Base-by-base conservation (phyloP, 2,797 vertebrate genomes). In the Liparis tanakae region DNA sequence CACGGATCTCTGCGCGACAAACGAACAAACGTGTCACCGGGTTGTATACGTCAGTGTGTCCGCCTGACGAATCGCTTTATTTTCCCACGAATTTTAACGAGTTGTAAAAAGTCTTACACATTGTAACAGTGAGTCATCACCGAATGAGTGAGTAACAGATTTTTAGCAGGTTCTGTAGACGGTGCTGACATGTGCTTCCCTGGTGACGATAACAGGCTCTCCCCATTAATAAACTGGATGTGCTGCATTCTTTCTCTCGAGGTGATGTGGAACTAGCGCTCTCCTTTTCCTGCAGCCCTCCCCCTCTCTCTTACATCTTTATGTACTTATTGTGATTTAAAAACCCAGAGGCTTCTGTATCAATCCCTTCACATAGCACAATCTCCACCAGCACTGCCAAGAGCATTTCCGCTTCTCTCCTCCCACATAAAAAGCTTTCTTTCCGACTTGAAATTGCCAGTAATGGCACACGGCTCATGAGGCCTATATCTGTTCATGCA, bases 1-100 rank as follows among this genome's bases (percentile, higher is more conserved):
- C 96, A 8, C 96, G 96, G 81, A 98, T 98, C 92, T 98, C 97
- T 98, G 92, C 15, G 65, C 22, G 58, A 66, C 34, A 85, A 78
- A 87, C 22, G 66, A 37, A 87, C n/a, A n/a, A n/a, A n/a, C n/a
- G n/a, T n/a, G n/a, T n/a, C n/a, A n/a, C n/a, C n/a, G n/a, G n/a
- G n/a, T n/a, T n/a, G n/a, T n/a, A n/a, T n/a, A n/a, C n/a, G 36
- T 17, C 43, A 18, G 6, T 8, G 17, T 36, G 17, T 4, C 20
- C 25, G 44, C 33, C 13, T 57, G 48, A 50, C 20, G 22, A 0
- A 13, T 51, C 20, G 25, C 13, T 22, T 51, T 51, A 51, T 22
- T 22, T 51, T 22, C 43, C 43, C 7, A 15, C 7, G 20, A 22
- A 74, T 57, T 72, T 66, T 9, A 33, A 54, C 22, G 55, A 76